A percentile compares a stretch with the other conserved stretches of the same genome.
phyloP scores from a whole-genome alignment of 2,797 vertebrate species.

The Fundulus diaphanus region DNA sequence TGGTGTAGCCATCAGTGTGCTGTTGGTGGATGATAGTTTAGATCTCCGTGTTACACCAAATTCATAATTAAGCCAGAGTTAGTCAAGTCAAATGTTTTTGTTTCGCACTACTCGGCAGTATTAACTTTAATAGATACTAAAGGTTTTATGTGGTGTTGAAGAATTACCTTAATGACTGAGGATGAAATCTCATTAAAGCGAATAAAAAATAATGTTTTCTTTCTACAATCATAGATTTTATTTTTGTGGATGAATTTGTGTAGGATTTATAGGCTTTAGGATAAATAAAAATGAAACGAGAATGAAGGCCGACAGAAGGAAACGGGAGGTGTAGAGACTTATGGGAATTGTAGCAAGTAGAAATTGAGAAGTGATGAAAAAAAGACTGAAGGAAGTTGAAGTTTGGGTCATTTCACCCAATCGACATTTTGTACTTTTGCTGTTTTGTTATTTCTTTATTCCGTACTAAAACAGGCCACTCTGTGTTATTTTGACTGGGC shows the following conservation, averaged over 20 bases:
- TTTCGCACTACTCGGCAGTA: conserved; percentile 46
- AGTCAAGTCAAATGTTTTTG: conserved; percentile 13
- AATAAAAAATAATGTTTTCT: conserved; percentile 22
- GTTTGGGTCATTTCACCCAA: background rate
- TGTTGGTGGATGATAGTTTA: background rate
- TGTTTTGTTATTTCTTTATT: background rate
- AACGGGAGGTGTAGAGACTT: background rate
- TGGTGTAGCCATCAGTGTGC: conserved; percentile 32
- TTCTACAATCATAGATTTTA: background rate
- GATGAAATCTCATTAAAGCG: conserved; percentile 25
- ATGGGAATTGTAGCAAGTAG: background rate
- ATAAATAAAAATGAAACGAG: background rate
- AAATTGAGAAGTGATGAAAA: background rate
- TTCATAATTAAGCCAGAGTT: conserved; percentile 25
- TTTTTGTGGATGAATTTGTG: conserved; percentile 1
- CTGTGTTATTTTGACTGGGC: background rate
- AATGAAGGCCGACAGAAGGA: background rate
- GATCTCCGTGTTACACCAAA: background rate
- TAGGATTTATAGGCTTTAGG: background rate
- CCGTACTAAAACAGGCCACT: background rate
- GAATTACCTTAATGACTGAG: conserved; percentile 24
- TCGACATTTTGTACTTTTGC: background rate
- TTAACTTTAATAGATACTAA: conserved; percentile 44
- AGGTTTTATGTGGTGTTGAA: conserved; percentile 38
- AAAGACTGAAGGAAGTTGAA: background rate